Evolutionary conservation across 2,113 vertebrate species (phyloP).

Genomic region (Beaufortia kweichowensis): DNA sequence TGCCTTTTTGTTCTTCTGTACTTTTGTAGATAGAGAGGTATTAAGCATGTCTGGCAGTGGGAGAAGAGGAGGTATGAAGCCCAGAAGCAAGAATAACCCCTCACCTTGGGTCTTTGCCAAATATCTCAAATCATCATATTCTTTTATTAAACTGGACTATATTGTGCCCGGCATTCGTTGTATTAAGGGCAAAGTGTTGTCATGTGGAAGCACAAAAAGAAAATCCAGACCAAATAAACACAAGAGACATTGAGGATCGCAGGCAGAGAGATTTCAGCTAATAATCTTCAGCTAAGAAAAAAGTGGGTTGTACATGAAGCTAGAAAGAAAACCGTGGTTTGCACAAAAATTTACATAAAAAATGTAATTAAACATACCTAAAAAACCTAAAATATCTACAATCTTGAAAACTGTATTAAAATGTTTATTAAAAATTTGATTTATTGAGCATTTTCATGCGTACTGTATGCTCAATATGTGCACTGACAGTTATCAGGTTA

Average conservation of each 20-base stretch:
- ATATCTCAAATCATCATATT: background rate
- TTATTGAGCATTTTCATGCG: too few relatives aligned
- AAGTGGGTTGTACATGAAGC: too few relatives aligned
- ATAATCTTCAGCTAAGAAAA: too few relatives aligned
- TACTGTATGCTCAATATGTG: too few relatives aligned
- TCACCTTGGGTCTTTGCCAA: conserved; percentile 1
- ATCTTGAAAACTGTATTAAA: too few relatives aligned
- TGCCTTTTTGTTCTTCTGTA: conserved; percentile 26
- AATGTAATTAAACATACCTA: too few relatives aligned
- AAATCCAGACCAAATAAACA: conserved; percentile 17
- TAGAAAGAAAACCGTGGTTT: too few relatives aligned
- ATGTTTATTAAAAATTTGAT: too few relatives aligned
- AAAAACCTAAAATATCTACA: too few relatives aligned
- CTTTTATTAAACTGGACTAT: conserved; percentile 6
- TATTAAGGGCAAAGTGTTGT: background rate
- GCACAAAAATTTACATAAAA: too few relatives aligned
- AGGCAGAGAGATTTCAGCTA: too few relatives aligned
- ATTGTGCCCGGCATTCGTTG: background rate
- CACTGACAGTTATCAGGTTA: too few relatives aligned
- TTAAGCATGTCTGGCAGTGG: background rate
- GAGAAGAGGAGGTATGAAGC: conserved; percentile 10
- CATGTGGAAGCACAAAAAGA: background rate
- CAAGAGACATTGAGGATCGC: background rate
- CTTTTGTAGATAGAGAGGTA: conserved; percentile 2
- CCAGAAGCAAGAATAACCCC: conserved; percentile 7